Base-by-base conservation (phyloP, 1,140 invertebrate species). In the Anastrepha ludens region DNA sequence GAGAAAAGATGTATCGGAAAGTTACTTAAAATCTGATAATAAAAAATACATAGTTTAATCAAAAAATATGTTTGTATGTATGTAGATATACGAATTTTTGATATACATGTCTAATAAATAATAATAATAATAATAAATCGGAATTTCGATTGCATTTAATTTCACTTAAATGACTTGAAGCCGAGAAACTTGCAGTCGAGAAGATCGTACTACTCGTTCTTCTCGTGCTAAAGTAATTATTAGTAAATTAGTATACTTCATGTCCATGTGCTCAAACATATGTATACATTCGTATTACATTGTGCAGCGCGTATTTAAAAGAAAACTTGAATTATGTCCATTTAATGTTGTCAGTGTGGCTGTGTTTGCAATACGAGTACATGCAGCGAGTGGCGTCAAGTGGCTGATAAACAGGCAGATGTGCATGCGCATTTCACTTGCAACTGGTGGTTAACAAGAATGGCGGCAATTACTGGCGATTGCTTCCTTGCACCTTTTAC, bases 401-500 rank as follows among this genome's bases (percentile, higher is more conserved):
- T 62, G 7, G n/a, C 50, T 58, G 44, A 47, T 20, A 59, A 59
- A 20, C 50, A 13, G 20, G 85, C 9, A 47, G 78, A 65, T 60
- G 87, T 62, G 64, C 55, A 87, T 81, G 86, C 87, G 89, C 87
- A 90, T 88, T 88, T 91, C 90, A 92, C 92, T 55, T 81, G 41
- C 74, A 55, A 55, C 8, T 3, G 74, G 47, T 89, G 90, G 91
- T 92, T 92, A 92, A 92, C 90, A 92, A 92, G 91, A 92, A 92
- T 92, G 89, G 89, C 89, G 87, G 91, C 91, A 91, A 92, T 92
- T 92, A 92, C 88, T 88, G 89, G 87, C 91, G 92, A 92, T 92
- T 92, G 91, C 89, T 92, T 92, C 89, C 90, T 92, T 92, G 90
- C 91, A 92, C 91, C 91, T 92, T 91, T 89, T 90, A 85, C 15